Conservation (phyloP, 2,888 invertebrate species). For the Aspidiotus destructor region DNA sequence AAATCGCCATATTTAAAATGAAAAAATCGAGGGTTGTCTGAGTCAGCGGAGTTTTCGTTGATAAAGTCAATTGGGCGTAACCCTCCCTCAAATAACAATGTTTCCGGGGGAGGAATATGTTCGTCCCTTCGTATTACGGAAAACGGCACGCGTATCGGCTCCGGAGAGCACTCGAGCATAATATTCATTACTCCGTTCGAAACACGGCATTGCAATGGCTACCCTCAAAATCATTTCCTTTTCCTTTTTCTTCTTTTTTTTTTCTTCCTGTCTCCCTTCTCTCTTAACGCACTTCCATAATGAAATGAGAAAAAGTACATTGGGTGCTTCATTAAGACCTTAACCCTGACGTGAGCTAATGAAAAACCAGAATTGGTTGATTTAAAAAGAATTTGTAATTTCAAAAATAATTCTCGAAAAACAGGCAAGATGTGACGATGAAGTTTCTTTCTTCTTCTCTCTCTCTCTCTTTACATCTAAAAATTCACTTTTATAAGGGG, state of each 20-base stretch:
- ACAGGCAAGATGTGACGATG: too few species aligned
- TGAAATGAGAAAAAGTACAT: not conserved
- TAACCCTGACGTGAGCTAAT: constrained; percentile 1
- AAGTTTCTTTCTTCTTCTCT: too few species aligned
- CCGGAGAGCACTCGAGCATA: constrained; percentile 27
- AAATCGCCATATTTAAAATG: constrained; percentile 26
- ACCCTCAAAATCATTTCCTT: constrained; percentile 20
- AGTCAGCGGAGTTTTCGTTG: constrained; percentile 28
- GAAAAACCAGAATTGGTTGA: not conserved
- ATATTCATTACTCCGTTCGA: constrained; percentile 27
- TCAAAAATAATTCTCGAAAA: not conserved
- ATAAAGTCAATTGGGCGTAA: constrained; percentile 32
- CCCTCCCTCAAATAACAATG: constrained; percentile 26
- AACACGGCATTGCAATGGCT: constrained; percentile 24
- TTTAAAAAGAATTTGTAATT: not conserved
- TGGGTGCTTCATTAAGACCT: not conserved
- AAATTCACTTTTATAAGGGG: too few species aligned
- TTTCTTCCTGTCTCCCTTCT: not conserved
- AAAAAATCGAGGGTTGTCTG: constrained; percentile 19
- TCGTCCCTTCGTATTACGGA: not conserved
- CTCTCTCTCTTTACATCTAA: too few species aligned
- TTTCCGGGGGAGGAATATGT: constrained; percentile 20
- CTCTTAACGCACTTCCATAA: not conserved
- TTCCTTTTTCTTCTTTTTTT: not conserved
- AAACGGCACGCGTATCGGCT: constrained; percentile 30